Evolutionary conservation across 2,113 vertebrate species (phyloP).

Genomic region (Laterallus jamaicensis): DNA sequence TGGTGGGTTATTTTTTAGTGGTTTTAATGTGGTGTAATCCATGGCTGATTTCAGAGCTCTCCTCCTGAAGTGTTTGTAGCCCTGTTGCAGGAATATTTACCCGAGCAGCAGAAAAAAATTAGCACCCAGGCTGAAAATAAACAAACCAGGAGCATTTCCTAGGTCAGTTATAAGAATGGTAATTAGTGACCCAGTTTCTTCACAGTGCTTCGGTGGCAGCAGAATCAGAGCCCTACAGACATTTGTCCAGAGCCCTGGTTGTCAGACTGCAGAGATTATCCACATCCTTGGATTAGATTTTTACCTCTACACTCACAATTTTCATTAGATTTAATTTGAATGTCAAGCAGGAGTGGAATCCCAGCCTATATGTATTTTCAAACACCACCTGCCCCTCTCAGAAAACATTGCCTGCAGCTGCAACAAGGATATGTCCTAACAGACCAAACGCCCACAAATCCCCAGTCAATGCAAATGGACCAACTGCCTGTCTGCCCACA

Average conservation of each 20-base stretch:
- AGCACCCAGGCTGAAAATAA: not conserved
- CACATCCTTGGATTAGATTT: not conserved
- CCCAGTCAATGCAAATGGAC: not conserved
- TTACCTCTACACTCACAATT: not conserved
- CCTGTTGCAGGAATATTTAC: constrained; percentile 18
- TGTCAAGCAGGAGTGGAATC: not conserved
- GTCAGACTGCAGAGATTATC: not conserved
- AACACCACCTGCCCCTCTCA: not conserved
- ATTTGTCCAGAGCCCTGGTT: not conserved
- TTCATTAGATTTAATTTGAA: not conserved
- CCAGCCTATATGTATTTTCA: not conserved
- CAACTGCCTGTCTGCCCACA: not conserved
- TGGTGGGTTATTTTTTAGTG: not conserved
- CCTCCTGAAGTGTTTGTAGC: not conserved
- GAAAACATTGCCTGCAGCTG: not conserved
- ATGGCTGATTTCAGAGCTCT: not conserved
- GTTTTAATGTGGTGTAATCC: not conserved
- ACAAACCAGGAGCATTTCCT: not conserved
- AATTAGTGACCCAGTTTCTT: constrained; percentile 33
- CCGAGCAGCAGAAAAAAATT: not conserved
- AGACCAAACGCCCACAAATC: not conserved
- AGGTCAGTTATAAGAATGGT: not conserved
- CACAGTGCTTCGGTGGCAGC: not conserved
- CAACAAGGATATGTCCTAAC: not conserved
- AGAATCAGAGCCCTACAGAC: not conserved